These are phyloP conservation scores for Malurus melanocephalus DNA, from an alignment of 2,113 vertebrate species.

Conservation along the genomic window DNA sequence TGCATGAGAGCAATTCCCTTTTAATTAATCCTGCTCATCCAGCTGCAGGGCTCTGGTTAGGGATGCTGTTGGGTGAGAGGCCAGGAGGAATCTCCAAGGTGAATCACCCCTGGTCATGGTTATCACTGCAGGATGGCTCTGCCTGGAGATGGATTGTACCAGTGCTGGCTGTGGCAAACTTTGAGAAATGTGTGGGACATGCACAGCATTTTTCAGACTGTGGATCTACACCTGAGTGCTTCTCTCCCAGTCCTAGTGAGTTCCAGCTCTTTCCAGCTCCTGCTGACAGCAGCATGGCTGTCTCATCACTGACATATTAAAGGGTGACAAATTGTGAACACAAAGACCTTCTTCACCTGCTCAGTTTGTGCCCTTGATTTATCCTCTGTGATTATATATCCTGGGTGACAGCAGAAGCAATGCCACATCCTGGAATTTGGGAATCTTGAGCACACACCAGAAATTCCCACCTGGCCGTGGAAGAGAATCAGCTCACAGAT, in stretches of 20 bases:
- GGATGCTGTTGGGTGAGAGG: neutral
- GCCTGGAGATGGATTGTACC: neutral
- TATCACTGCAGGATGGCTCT: neutral
- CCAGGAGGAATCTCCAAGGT: neutral
- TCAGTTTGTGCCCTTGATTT: neutral
- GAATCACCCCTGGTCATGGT: neutral
- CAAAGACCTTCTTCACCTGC: neutral
- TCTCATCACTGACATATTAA: neutral
- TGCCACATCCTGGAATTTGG: neutral
- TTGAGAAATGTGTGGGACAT: rapidly evolving
- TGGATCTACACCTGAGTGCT: neutral
- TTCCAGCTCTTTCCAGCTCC: neutral
- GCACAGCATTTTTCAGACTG: neutral
- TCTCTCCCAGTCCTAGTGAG: rapidly evolving
- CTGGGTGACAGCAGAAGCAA: neutral
- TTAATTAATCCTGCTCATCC: neutral
- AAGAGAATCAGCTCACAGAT: neutral
- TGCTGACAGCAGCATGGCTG: rapidly evolving
- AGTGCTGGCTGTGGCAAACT: neutral
- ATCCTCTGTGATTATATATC: neutral
- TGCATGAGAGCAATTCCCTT: too few species aligned
- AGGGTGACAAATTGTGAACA: neutral
- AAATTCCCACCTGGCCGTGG: neutral
- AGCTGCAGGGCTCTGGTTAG: neutral
- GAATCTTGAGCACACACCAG: rapidly evolving